Conservation (phyloP, 37 sponge, comb jelly and placozoan species). For the Tethya wilhelma region DNA sequence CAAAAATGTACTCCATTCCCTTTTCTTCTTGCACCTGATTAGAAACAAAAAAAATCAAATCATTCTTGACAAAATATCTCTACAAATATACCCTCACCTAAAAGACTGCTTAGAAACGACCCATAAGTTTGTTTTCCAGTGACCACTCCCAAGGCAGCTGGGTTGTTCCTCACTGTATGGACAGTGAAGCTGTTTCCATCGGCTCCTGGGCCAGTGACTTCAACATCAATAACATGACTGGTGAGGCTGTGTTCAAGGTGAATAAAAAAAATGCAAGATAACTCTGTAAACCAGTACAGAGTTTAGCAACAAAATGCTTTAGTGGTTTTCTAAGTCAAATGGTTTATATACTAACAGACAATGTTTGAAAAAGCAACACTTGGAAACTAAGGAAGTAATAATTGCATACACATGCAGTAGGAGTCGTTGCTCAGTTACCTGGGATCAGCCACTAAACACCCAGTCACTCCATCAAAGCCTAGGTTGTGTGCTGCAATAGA, state of each 20-base stretch:
- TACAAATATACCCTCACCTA: conserved; percentile 32
- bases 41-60: background rate
- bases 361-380: background rate
- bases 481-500: conserved; percentile 91
- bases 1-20: conserved; percentile 83
- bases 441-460: conserved; percentile 81
- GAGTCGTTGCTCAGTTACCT: conserved; percentile 26
- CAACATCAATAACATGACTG: conserved; percentile 76
- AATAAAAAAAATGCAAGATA: no score
- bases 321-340: background rate
- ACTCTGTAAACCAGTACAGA: no score
- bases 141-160: conserved; percentile 77
- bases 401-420: background rate
- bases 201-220: conserved; percentile 77
- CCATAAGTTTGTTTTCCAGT: conserved; percentile 88
- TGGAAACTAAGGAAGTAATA: no score
- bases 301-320: no score
- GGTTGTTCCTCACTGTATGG: conserved; percentile 66
- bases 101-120: conserved; percentile 86
- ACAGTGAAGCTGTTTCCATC: conserved; percentile 64
- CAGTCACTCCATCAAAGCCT: conserved; percentile 76
- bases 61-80: no score
- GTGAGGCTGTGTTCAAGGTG: no score
- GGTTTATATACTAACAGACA: background rate
- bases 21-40: conserved; percentile 48